Conservation (phyloP, 1,140 invertebrate genomes). For the Calliphora vicina region DNA sequence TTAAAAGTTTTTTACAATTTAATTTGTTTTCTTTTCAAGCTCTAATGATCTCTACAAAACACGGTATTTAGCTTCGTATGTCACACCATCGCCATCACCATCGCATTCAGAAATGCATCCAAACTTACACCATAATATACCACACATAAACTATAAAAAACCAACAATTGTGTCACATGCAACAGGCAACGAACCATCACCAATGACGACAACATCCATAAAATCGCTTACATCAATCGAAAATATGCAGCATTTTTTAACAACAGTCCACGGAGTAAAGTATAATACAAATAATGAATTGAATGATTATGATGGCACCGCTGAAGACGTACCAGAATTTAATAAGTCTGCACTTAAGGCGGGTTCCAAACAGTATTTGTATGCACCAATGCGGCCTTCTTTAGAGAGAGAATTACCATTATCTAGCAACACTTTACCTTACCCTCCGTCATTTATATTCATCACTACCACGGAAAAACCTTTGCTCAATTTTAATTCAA, state of each 20-base stretch:
- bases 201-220: neutral
- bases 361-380: slow-evolving; percentile 52
- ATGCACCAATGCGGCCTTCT: slow-evolving; percentile 44
- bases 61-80: neutral
- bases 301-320: neutral
- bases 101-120: neutral
- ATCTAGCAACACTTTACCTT: slow-evolving; percentile 47
- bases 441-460: slow-evolving; percentile 58
- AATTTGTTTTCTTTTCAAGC: neutral
- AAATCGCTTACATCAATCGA: neutral
- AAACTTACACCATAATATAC: slow-evolving; percentile 23
- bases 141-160: neutral
- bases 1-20: no score
- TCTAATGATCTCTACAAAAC: neutral
- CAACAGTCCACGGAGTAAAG: neutral
- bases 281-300: neutral
- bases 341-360: neutral
- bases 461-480: slow-evolving; percentile 45
- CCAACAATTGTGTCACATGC: slow-evolving; percentile 25
- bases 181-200: slow-evolving; percentile 23
- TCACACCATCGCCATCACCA: slow-evolving; percentile 18
- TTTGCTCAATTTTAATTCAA: slow-evolving; percentile 31
- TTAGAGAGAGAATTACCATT: neutral
- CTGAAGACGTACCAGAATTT: neutral
- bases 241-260: neutral